Evolutionary conservation across 2,113 vertebrate species (phyloP).

Genomic region (Caranx melampygus): DNA sequence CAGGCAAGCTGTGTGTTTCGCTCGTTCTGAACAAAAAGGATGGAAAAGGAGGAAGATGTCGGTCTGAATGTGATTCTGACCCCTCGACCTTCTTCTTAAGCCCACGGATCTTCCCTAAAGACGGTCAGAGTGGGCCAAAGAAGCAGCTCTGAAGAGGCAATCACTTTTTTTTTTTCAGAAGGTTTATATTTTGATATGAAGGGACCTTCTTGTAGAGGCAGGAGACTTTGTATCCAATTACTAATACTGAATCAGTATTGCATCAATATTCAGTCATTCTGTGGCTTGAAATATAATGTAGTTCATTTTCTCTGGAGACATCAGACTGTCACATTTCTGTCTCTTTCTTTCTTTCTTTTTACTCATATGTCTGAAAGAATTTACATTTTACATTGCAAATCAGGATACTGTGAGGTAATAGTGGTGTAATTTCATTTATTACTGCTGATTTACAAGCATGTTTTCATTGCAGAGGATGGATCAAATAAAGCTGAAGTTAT

Average conservation of each 20-base stretch:
- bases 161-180: not conserved
- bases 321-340: not conserved
- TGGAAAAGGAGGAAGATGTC: slow-evolving; percentile 15
- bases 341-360: not conserved
- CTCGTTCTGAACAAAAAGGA: not conserved
- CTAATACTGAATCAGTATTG: not conserved
- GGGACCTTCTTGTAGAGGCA: not conserved
- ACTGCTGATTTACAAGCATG: not conserved
- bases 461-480: slow-evolving; percentile 1
- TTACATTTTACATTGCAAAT: not conserved
- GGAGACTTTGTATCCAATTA: not conserved
- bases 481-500: not conserved
- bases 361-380: not conserved
- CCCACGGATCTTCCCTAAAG: slow-evolving; percentile 10
- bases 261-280: not conserved
- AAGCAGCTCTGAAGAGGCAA: slow-evolving; percentile 29
- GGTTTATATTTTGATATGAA: slow-evolving; percentile 19
- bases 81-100: slow-evolving; percentile 31
- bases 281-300: slow-evolving; percentile 1
- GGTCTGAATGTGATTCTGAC: slow-evolving; percentile 10
- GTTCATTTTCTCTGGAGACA: not conserved
- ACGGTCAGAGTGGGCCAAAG: slow-evolving; percentile 15
- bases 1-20: slow-evolving; percentile 9
- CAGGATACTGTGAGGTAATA: not conserved
- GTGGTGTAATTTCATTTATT: not conserved